These are phyloP conservation scores for Gortyna flavago DNA, from an alignment of 2,888 invertebrate genomes.

Conservation along the genomic window DNA sequence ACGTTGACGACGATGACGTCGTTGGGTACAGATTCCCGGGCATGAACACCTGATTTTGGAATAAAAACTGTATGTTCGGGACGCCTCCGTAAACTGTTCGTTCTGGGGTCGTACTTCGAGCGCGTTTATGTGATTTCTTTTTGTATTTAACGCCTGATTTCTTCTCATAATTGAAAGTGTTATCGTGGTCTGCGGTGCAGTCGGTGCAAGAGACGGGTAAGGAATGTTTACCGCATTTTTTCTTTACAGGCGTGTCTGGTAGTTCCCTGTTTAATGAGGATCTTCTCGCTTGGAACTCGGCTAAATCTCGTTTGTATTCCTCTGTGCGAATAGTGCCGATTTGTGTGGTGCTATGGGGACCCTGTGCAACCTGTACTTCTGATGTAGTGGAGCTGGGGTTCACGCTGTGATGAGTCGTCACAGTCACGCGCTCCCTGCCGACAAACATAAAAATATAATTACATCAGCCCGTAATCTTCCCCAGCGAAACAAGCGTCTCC, in stretches of 20 bases:
- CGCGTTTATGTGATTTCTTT: conserved; percentile 78
- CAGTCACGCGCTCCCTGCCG: conserved; percentile 86
- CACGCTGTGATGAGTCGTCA: conserved; percentile 79
- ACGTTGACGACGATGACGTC: conserved; percentile 75
- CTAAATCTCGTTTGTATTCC: conserved; percentile 86
- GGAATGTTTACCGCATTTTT: conserved; percentile 85
- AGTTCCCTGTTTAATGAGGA: conserved; percentile 77
- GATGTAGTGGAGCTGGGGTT: conserved; percentile 70
- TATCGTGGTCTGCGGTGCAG: conserved; percentile 82
- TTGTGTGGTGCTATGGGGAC: conserved; percentile 68
- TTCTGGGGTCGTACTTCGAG: conserved; percentile 77
- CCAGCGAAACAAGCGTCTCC: neutral
- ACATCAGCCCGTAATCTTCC: neutral
- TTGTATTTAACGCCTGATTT: conserved; percentile 84
- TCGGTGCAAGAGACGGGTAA: conserved; percentile 85
- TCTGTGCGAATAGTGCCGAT: conserved; percentile 87
- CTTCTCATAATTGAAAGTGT: conserved; percentile 86
- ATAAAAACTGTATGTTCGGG: conserved; percentile 87
- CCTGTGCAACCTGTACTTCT: conserved; percentile 65
- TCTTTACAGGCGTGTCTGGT: conserved; percentile 79
- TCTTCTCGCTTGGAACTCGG: conserved; percentile 87
- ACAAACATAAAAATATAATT: conserved; percentile 43
- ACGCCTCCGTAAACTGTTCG: conserved; percentile 72
- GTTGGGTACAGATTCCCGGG: conserved; percentile 80
- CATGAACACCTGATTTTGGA: conserved; percentile 89